Conservation (phyloP, 2,797 vertebrate genomes). For the Lepidocolaptes lacrymiger region DNA sequence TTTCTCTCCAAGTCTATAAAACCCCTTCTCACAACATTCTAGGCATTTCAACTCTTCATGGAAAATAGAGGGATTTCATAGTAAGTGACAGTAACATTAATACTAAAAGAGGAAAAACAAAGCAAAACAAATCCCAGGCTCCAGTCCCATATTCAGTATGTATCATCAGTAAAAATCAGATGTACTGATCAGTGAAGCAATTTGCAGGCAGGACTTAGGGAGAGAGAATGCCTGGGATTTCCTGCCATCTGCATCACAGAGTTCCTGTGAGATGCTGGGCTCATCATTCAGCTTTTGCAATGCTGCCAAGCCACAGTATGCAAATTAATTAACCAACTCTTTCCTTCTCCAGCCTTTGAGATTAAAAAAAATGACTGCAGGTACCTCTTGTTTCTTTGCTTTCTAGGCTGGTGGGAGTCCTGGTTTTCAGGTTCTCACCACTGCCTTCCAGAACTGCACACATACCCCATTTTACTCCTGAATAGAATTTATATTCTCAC, state of each 20-base stretch:
- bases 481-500: neutral
- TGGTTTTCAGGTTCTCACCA: neutral
- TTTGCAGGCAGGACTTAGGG: neutral
- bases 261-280: neutral
- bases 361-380: neutral
- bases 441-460: neutral
- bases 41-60: neutral
- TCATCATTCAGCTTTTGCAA: neutral
- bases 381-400: neutral
- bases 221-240: constrained; percentile 14
- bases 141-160: neutral
- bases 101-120: neutral
- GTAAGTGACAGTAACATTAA: neutral
- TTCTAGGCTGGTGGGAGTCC: neutral
- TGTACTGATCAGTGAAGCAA: neutral
- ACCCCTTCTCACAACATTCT: neutral
- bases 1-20: constrained; percentile 20
- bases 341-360: neutral
- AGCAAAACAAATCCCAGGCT: neutral
- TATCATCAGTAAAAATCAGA: neutral
- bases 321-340: constrained; percentile 30
- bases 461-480: neutral
- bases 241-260: neutral
- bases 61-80: neutral
- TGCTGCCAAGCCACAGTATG: neutral